Evolutionary conservation across 1,140 invertebrate species (phyloP).

Genomic region (Trissolcus basalis): DNA sequence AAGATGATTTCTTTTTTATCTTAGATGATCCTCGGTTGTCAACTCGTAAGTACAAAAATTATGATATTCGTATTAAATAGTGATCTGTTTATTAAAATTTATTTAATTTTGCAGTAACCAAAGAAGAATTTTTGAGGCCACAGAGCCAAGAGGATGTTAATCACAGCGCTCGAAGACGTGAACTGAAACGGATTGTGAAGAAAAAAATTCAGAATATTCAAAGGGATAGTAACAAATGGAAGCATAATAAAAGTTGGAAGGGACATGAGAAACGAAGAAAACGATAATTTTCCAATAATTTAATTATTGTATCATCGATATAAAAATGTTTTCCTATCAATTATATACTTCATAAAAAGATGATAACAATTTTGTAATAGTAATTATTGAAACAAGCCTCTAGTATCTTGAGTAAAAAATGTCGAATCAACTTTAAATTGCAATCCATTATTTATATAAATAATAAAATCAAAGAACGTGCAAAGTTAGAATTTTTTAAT

Average conservation of each 20-base stretch:
- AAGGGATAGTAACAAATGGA: slow-evolving; percentile 34
- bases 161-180: slow-evolving; percentile 25
- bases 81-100: not conserved
- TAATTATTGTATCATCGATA: not conserved
- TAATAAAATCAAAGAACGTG: no score
- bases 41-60: slow-evolving; percentile 28
- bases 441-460: no score
- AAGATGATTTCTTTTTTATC: slow-evolving; percentile 40
- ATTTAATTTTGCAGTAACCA: slow-evolving; percentile 19
- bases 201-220: slow-evolving; percentile 42
- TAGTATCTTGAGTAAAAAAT: no score
- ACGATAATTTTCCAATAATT: not conserved
- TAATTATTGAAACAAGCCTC: no score
- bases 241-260: slow-evolving; percentile 38
- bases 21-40: slow-evolving; percentile 35
- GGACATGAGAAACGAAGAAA: slow-evolving; percentile 35
- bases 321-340: not conserved
- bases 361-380: no score
- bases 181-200: slow-evolving; percentile 37
- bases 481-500: no score
- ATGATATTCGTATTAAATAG: not conserved
- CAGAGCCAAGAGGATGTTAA: slow-evolving; percentile 20
- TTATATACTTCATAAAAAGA: slow-evolving; percentile 1
- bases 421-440: no score
- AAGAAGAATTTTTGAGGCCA: slow-evolving; percentile 35